A percentile compares a stretch with the other conserved stretches of the same genome.
These are phyloP conservation scores for Aplysia californica DNA, from an alignment of 1,140 invertebrate species.

Conservation along the genomic window DNA sequence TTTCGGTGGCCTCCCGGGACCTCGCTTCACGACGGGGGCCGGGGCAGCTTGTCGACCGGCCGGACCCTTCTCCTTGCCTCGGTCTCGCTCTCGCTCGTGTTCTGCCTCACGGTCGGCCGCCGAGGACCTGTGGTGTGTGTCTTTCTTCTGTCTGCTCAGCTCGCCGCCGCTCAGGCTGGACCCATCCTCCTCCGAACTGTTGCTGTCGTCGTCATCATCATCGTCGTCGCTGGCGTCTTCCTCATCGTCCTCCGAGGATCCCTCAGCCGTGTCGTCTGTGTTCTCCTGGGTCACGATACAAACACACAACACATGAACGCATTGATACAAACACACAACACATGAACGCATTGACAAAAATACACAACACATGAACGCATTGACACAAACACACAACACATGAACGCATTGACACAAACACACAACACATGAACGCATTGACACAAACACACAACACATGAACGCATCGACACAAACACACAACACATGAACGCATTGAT, in stretches of 20 bases:
- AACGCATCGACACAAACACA: too few species aligned
- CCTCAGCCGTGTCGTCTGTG: constrained; percentile 13
- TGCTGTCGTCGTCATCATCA: constrained; percentile 25
- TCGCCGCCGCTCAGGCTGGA: constrained; percentile 11
- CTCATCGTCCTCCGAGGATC: constrained; percentile 17
- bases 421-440: not conserved
- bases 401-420: not conserved
- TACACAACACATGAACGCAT: not conserved
- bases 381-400: not conserved
- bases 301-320: not conserved
- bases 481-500: too few species aligned
- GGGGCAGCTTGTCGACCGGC: constrained; percentile 70
- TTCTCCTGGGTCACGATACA: not conserved
- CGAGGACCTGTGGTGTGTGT: not conserved
- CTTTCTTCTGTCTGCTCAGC: constrained; percentile 1
- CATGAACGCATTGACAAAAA: not conserved
- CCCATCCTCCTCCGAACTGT: not conserved
- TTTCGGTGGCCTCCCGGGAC: constrained; percentile 37
- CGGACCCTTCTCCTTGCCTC: not conserved
- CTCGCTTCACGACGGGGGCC: constrained; percentile 60
- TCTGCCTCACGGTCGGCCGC: not conserved
- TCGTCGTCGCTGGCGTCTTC: constrained; percentile 7
- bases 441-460: too few species aligned
- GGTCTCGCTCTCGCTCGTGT: not conserved
- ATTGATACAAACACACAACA: not conserved